phyloP scores from a whole-genome alignment of 23 tunicate species.

The Ascidia mentula region DNA sequence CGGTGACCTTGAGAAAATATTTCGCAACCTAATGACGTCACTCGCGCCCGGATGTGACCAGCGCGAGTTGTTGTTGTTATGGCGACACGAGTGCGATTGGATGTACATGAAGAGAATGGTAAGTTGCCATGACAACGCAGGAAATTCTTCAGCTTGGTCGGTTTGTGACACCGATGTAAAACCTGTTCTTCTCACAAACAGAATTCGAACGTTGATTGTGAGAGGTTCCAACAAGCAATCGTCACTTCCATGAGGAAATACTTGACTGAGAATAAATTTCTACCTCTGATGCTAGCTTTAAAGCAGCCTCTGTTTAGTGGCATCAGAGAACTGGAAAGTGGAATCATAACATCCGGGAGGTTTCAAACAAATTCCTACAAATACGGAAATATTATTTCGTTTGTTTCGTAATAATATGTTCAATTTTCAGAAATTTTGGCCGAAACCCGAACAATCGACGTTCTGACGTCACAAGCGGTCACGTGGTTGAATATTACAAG shows the following conservation, averaged over 20 bases:
- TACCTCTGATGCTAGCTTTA: constrained; percentile 38
- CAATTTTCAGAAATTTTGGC: constrained; percentile 39
- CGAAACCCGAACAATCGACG: constrained; percentile 31
- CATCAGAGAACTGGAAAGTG: constrained; percentile 80
- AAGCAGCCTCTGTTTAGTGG: constrained; percentile 79
- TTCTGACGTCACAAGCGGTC: not conserved
- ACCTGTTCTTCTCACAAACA: not conserved
- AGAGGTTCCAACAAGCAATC: constrained; percentile 72
- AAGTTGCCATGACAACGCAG: not conserved
- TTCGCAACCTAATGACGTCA: constrained; percentile 72
- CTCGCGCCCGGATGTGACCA: constrained; percentile 55
- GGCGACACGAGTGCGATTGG: constrained; percentile 99
- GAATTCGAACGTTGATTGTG: constrained; percentile 64
- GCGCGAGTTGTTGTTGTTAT: constrained; percentile 71
- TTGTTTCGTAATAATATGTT: too few relatives aligned
- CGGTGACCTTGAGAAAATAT: constrained; percentile 81
- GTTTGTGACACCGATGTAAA: not conserved
- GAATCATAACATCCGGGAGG: constrained; percentile 90
- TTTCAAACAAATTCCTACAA: too few relatives aligned
- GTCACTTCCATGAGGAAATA: constrained; percentile 71
- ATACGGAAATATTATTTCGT: too few relatives aligned
- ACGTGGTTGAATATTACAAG: constrained; percentile 64
- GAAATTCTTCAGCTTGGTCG: not conserved
- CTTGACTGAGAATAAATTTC: constrained; percentile 70
- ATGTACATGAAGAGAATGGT: constrained; percentile 82